A percentile compares a stretch with the other conserved stretches of the same genome.
phyloP scores from a whole-genome alignment of 2,797 vertebrate species.

The Oophaga sylvatica region DNA sequence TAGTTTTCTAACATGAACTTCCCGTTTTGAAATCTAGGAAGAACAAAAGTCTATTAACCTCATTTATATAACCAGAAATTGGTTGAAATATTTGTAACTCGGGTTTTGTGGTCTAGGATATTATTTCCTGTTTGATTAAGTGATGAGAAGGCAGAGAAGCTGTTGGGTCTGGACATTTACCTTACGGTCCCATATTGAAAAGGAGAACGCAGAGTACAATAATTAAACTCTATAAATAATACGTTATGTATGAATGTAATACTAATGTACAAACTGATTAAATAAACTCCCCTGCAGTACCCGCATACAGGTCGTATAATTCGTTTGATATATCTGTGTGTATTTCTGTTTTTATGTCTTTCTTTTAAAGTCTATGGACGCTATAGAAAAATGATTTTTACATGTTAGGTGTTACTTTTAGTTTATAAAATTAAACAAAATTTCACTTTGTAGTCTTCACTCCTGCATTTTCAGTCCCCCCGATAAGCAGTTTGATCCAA shows the following conservation, averaged over 20 bases:
- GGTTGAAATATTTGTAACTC: slow-evolving; percentile 8
- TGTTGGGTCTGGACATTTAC: neutral
- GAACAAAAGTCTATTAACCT: neutral
- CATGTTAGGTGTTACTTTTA: no score
- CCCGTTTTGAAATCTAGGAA: neutral
- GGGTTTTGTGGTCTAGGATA: slow-evolving; percentile 5
- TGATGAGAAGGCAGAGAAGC: neutral
- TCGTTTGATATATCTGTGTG: neutral
- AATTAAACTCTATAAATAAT: neutral
- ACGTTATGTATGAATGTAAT: neutral
- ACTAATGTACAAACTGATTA: neutral
- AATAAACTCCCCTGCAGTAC: neutral
- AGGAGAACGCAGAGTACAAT: neutral
- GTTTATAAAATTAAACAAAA: no score
- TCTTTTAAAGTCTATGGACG: neutral
- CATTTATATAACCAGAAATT: neutral
- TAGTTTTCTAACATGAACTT: neutral
- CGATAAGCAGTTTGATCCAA: no score
- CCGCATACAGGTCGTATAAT: neutral
- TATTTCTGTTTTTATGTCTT: neutral
- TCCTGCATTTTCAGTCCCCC: no score
- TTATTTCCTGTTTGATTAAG: slow-evolving; percentile 11
- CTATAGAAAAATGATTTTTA: no score
- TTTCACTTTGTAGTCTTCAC: no score
- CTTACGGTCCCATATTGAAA: neutral